A percentile compares a stretch with the other conserved stretches of the same genome.
Conservation (phyloP, 2,113 vertebrate genomes). For the Thymallus thymallus region DNA sequence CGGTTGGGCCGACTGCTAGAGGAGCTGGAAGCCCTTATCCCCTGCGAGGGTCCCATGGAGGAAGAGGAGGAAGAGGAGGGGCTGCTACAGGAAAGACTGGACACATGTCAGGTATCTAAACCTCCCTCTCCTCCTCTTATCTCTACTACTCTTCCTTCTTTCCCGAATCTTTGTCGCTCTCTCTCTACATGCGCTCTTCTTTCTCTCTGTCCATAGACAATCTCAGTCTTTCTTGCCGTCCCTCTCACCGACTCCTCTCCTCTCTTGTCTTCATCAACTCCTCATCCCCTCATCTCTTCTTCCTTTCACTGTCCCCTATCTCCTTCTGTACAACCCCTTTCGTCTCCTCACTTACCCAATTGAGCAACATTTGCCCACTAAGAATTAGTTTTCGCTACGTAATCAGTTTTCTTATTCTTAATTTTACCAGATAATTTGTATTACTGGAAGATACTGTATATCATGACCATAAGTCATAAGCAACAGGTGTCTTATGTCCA, state of each 20-base stretch:
- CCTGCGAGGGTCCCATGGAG: conserved; percentile 63
- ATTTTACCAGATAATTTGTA: not conserved
- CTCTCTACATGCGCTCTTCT: too few species aligned
- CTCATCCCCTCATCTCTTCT: too few species aligned
- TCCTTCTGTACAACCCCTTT: not conserved
- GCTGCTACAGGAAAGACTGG: conserved; percentile 66
- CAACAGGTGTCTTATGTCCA: too few species aligned
- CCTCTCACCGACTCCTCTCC: too few species aligned
- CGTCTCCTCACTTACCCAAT: not conserved
- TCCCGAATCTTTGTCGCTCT: not conserved
- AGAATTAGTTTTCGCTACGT: too few species aligned
- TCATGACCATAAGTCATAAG: too few species aligned
- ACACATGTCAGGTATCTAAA: conserved; percentile 77
- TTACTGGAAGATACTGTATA: not conserved
- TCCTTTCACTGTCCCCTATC: too few species aligned
- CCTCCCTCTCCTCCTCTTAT: not conserved
- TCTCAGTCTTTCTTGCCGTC: too few species aligned
- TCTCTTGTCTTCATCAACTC: too few species aligned
- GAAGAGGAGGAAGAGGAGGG: conserved; percentile 56
- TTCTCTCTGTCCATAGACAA: too few species aligned
- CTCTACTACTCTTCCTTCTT: not conserved
- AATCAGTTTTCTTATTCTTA: not conserved
- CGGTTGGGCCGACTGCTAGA: conserved; percentile 77
- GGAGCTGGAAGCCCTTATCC: conserved; percentile 67
- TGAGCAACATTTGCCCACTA: too few species aligned